Evolutionary conservation across 2,113 vertebrate genomes (phyloP), one percentile per base, ranked within the genome.

Genomic region (Lichenostomus cassidix): DNA sequence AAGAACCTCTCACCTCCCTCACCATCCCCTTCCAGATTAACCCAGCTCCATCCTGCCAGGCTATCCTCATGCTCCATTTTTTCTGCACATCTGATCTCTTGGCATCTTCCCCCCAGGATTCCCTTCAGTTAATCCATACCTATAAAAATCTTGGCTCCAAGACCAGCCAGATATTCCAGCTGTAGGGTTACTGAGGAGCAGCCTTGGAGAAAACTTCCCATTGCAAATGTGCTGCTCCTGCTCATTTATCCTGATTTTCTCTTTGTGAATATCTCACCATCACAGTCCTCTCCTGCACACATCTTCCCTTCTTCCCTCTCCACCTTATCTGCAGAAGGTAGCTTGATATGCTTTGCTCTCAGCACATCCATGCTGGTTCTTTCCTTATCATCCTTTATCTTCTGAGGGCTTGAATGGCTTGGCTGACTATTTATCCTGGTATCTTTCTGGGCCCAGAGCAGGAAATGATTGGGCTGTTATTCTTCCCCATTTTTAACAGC

Each of bases 1-100:
- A 91, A 35, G 21, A 39, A n/a, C 11, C 11, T 52, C 78, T 67
- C 27, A 39, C 14, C 18, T 82, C n/a, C 29, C 7, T 56, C 52
- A 6, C 7, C 1, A 0, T 15, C 39, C 68, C 22, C 13, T 39
- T 33, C 19, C n/a, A 42, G 42, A n/a, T 3, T 3, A 64, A 35
- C 37, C 55, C 87, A 65, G 41, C 23, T 56, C 46, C 22, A 17
- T 42, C 56, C 41, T 41, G 25, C 55, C 78, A 77, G 28, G 2
- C 28, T 76, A 41, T 37, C 53, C 35, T 76, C 24, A 2, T 1
- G 0, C 33, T 82, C 63, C 6, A 3, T 19, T 11, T 53, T 44
- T 71, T 21, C 35, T 41, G 44, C 6, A 29, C 1, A 20, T 46
- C 44, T 46, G 44, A 46, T 46, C 44, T 53, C 80, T 56, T 68